Conservation (phyloP, 2,113 vertebrate species). For the Spea multiplicata region DNA sequence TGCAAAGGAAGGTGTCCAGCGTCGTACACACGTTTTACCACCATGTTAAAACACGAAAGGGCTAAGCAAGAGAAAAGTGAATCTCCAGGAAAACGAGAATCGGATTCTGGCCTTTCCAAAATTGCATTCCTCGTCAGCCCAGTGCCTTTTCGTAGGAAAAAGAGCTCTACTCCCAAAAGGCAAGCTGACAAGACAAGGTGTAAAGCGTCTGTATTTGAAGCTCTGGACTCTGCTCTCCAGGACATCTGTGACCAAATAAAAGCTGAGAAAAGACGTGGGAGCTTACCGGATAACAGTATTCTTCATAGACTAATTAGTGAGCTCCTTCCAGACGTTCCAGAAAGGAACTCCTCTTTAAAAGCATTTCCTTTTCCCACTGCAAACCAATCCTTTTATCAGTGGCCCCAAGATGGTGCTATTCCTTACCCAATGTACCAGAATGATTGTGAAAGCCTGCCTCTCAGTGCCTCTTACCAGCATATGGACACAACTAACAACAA, state of each 20-base stretch:
- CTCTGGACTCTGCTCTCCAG: constrained; percentile 89
- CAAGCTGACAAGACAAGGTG: constrained; percentile 76
- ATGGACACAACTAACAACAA: constrained; percentile 78
- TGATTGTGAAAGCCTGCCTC: constrained; percentile 74
- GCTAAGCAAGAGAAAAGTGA: constrained; percentile 78
- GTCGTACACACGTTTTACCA: constrained; percentile 94
- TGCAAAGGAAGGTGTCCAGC: constrained; percentile 95
- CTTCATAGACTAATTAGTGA: constrained; percentile 91
- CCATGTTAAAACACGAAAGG: constrained; percentile 90
- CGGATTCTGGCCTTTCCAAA: constrained; percentile 88
- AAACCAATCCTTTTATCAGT: constrained; percentile 72
- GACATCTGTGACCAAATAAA: constrained; percentile 97
- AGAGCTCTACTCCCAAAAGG: constrained; percentile 75
- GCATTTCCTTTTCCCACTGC: constrained; percentile 68
- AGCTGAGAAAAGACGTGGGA: constrained; percentile 81
- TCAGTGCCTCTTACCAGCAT: constrained; percentile 86
- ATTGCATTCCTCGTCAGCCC: constrained; percentile 96
- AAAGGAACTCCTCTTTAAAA: constrained; percentile 88
- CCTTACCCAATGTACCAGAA: constrained; percentile 68
- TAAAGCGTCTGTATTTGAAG: constrained; percentile 87
- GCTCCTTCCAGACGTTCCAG: constrained; percentile 89
- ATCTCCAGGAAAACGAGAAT: constrained; percentile 70
- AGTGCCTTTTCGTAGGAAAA: constrained; percentile 98
- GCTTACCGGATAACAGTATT: constrained; percentile 87
- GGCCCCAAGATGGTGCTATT: constrained; percentile 72